These are phyloP conservation scores for Apaloderma vittatum DNA, from an alignment of 2,113 vertebrate genomes.

Conservation along the genomic window DNA sequence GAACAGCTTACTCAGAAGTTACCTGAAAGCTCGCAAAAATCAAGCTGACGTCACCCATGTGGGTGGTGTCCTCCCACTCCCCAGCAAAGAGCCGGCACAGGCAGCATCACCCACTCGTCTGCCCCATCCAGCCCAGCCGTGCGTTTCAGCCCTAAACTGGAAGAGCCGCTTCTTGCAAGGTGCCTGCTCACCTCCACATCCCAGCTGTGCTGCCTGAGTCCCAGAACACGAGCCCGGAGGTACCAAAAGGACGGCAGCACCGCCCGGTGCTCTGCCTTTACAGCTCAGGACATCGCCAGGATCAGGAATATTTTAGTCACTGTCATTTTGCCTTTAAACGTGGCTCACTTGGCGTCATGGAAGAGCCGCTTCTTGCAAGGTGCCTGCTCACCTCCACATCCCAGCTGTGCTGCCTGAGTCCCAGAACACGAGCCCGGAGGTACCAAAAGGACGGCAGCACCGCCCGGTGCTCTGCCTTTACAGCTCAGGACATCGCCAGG, in stretches of 20 bases:
- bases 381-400: neutral
- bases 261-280: neutral
- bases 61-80: neutral
- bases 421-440: rapidly evolving
- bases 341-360: too few species aligned
- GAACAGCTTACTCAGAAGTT: neutral
- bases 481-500: neutral
- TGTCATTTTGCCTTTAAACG: neutral
- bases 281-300: neutral
- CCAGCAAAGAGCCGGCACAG: neutral
- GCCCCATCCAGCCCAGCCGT: neutral
- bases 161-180: neutral
- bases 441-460: neutral
- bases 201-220: neutral
- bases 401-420: neutral
- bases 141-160: neutral
- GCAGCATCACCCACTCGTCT: neutral
- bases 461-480: neutral
- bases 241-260: neutral
- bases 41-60: neutral
- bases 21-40: neutral
- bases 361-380: neutral
- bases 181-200: neutral
- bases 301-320: neutral
- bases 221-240: rapidly evolving